Evolutionary conservation across 2,113 vertebrate genomes (phyloP), one percentile per base, ranked within the genome.

Genomic region (Polyodon spathula): DNA sequence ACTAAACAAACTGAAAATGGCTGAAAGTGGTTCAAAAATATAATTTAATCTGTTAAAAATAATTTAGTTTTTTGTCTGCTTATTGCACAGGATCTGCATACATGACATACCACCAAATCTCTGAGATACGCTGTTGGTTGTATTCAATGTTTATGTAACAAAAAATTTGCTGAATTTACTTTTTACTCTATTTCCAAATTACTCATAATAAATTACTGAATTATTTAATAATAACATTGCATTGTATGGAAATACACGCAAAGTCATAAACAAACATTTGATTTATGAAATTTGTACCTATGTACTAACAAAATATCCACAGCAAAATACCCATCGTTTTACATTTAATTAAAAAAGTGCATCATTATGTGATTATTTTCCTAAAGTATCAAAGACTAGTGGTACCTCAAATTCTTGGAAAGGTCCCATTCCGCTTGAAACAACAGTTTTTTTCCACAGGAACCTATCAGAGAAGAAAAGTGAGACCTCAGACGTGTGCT

Each of bases 341-440:
- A 14, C 4, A 46, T 10, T 46, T 46, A 46, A 46, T 10, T 10
- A 2, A 46, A 46, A 46, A 46, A 46, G 8, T 10, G 8, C 8
- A 10, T 4, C 8, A 46, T 3, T 46, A 46, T 10, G 14, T 8
- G 8, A 37, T 1, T 55, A 17, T 17, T 38, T n/a, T 37, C 37
- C 17, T 37, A 16, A 55, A 55, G 53, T 55, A 38, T 9, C 17
- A 7, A 55, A 38, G 27, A 37, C n/a, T 9, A 42, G 11, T 72
- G 73, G 68, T 71, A 91, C 92, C 87, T 91, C 69, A 70, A 79
- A 87, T 61, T 91, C 89, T 59, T 91, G 86, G 65, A 92, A 90
- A 4, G 90, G 92, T 66, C 92, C 91, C 94, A 97, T 97, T 58
- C 60, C 83, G 77, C 68, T 72, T 80, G 75, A 82, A 6, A 52